Base-by-base conservation (phyloP, 2,113 vertebrate genomes). In the Mormyrus lacerda region DNA sequence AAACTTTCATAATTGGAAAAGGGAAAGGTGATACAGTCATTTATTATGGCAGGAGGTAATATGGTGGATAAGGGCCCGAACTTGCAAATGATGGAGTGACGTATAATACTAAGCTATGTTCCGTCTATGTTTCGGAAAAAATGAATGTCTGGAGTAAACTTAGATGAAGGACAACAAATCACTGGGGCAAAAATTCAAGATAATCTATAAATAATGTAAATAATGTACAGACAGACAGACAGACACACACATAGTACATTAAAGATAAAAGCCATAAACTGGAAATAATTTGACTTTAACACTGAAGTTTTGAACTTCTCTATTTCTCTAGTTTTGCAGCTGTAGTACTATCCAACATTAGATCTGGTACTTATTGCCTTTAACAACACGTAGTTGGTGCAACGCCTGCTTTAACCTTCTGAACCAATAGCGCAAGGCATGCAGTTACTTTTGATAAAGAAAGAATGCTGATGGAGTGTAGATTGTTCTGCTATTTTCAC, bases 401-500 rank as follows among this genome's bases (percentile, higher is more conserved):
- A 27, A 44, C 11, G 35, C 31, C 58, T 58, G 55, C 69, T 86
- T 61, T 89, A 92, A 91, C 92, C 91, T 92, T 91, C 89, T 90
- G 92, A 90, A 92, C 93, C 91, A 92, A 90, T 89, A 93, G 85
- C 92, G 90, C 90, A 93, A 73, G 94, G 94, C 93, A 93, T 88
- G 73, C 92, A 93, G 93, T 94, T 94, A 94, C 94, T 94, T 88
- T 92, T 91, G 92, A 88, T 58, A 87, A 91, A 92, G 91, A 93
- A 91, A 55, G 92, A 93, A 93, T 91, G 91, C 90, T 91, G 91
- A 92, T 89, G 21, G 42, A n/a, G 39, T 10, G 87, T 76, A 95
- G 94, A 94, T 94, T 92, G 93, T 95, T 94, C 94, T 93, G 94
- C 92, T 91, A 58, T 82, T 92, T 89, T 94, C 91, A 90, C 91